Conservation (phyloP, 2,888 invertebrate genomes). For the Drosophila meridiana region DNA sequence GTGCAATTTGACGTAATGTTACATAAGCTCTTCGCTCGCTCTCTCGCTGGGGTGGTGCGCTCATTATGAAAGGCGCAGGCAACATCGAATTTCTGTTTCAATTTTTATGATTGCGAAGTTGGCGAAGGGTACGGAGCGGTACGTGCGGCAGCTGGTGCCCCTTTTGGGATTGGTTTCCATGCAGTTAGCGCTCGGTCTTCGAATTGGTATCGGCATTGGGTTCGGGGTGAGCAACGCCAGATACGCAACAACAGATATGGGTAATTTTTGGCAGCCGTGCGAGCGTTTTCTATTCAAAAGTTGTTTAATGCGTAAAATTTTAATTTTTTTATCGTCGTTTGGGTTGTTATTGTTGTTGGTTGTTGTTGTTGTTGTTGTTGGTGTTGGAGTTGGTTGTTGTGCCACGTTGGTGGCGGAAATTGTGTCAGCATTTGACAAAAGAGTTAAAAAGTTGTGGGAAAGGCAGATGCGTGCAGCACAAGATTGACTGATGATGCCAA, state of each 20-base stretch:
- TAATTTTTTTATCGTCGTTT: constrained; percentile 62
- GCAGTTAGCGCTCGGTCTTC: constrained; percentile 8
- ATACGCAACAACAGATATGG: constrained; percentile 60
- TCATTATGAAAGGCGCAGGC: constrained; percentile 60
- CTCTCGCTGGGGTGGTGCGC: constrained; percentile 27
- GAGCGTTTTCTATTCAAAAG: constrained; percentile 57
- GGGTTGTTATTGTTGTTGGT: constrained; percentile 30
- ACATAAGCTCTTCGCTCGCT: constrained; percentile 63
- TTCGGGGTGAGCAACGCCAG: constrained; percentile 33
- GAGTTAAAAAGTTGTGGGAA: constrained; percentile 78
- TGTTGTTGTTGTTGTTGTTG: constrained; percentile 22
- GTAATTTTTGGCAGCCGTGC: constrained; percentile 67
- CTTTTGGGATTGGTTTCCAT: constrained; percentile 58
- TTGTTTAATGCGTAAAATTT: constrained; percentile 77
- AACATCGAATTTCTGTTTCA: constrained; percentile 72
- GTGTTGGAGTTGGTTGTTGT: constrained; percentile 37
- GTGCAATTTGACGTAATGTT: constrained; percentile 83
- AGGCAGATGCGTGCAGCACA: constrained; percentile 44
- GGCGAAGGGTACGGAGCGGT: constrained; percentile 1
- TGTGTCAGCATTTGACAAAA: constrained; percentile 73
- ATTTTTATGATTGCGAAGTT: constrained; percentile 59
- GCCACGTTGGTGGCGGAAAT: constrained; percentile 67
- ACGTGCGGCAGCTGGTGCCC: constrained; percentile 73
- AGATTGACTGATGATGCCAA: constrained; percentile 51
- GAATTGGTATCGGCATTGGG: constrained; percentile 17